Evolutionary conservation across 2,113 vertebrate genomes (phyloP), one percentile per base, ranked within the genome.

Genomic region (Hemicordylus capensis): DNA sequence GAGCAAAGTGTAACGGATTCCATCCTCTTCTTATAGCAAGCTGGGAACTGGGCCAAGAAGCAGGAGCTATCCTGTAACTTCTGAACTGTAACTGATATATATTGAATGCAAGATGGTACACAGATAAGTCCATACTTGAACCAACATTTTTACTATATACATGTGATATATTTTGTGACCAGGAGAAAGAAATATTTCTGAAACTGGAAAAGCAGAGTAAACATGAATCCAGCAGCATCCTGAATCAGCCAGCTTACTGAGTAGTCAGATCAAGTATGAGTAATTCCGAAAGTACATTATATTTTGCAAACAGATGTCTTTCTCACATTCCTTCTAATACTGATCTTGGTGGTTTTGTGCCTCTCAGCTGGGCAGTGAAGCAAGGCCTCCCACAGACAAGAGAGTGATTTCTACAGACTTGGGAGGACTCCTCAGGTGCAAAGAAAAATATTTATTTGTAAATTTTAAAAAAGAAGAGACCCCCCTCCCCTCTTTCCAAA

Each of bases 101-200:
- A 77, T 34, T 54, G 10, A 20, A 66, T 72, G 44, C 56, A 74
- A 56, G 17, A 82, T 15, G 12, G 14, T 0, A 79, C 70, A 76
- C 39, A 88, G 56, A 31, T 67, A 72, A 88, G 84, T 66, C 11
- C 22, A 10, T 46, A 48, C 76, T 31, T 39, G 10, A 89, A 87
- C 44, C 31, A 17, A 4, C 0, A 48, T 46, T 76, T 54, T 87
- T 86, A 63, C 83, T 4, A 12, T 83, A 19, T 26, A 28, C 31
- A n/a, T 67, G 20, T 54, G 15, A 31, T 77, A 56, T 78, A 22
- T 51, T 59, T 58, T 20, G 46, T 39, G 24, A 74, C 28, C 10
- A 56, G 20, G 39, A 48, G 42, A 78, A 78, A 70, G 51, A 85
- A 77, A 39, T 59, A 39, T 46, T 69, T 42, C 20, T 85, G 63